These are phyloP conservation scores for Agrochola circellaris DNA, from an alignment of 2,888 invertebrate species.

Conservation along the genomic window DNA sequence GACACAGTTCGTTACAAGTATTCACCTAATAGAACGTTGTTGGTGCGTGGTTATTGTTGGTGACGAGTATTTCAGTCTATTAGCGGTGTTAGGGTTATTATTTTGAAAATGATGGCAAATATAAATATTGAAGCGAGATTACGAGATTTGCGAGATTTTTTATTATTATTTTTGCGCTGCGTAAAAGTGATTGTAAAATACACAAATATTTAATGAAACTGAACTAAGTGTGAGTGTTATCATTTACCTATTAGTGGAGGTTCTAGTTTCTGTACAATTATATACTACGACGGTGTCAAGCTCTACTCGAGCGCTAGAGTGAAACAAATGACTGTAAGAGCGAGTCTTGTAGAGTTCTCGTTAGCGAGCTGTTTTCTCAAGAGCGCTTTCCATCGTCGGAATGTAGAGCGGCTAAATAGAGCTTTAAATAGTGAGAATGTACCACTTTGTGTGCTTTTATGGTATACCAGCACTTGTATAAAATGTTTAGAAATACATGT, in stretches of 20 bases:
- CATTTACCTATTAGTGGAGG: not conserved
- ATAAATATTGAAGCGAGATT: too few species aligned
- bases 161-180: too few species aligned
- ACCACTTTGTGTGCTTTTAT: constrained; percentile 25
- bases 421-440: constrained; percentile 32
- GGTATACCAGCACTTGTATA: not conserved
- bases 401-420: constrained; percentile 43
- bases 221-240: too few species aligned
- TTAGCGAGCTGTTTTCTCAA: constrained; percentile 47
- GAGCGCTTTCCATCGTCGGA: constrained; percentile 29
- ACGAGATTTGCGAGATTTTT: too few species aligned
- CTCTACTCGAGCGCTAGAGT: constrained; percentile 18
- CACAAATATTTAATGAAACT: too few species aligned
- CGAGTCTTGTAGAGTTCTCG: constrained; percentile 40
- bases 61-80: too few species aligned
- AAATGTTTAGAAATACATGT: not conserved
- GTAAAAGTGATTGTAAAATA: too few species aligned
- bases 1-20: too few species aligned
- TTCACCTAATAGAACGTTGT: too few species aligned
- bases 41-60: too few species aligned
- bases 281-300: constrained; percentile 27
- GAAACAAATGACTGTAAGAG: constrained; percentile 43
- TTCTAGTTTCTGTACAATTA: not conserved
- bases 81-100: too few species aligned
- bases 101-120: too few species aligned